Evolutionary conservation across 2,113 vertebrate genomes (phyloP).

Genomic region (Carettochelys insculpta): DNA sequence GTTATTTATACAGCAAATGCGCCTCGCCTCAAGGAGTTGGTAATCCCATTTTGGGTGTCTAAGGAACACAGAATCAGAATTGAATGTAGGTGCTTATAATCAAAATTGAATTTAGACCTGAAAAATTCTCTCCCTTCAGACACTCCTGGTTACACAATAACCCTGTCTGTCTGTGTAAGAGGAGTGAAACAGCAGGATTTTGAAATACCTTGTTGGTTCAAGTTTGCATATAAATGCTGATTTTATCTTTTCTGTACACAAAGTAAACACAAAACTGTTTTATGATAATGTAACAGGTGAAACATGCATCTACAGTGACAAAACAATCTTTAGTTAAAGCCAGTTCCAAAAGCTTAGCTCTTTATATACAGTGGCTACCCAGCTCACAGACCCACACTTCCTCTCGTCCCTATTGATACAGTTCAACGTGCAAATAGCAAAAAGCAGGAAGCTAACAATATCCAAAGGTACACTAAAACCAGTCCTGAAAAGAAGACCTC

Average conservation of each 20-base stretch:
- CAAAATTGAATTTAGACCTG: slow-evolving; percentile 68
- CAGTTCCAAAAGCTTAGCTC: slow-evolving; percentile 32
- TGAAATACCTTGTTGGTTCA: slow-evolving; percentile 73
- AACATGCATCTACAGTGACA: slow-evolving; percentile 54
- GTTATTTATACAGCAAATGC: not conserved
- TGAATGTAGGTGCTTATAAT: slow-evolving; percentile 61
- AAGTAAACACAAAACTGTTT: slow-evolving; percentile 68
- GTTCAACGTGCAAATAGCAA: not conserved
- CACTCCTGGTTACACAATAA: slow-evolving; percentile 73
- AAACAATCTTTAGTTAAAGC: slow-evolving; percentile 57
- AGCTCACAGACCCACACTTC: accelerated
- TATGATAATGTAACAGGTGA: slow-evolving; percentile 70
- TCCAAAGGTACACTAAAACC: not conserved
- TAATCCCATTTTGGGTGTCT: slow-evolving; percentile 46
- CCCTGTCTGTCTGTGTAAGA: slow-evolving; percentile 61
- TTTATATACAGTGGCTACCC: slow-evolving; percentile 15
- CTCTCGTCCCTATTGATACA: slow-evolving; percentile 26
- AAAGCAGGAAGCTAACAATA: not conserved
- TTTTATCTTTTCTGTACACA: slow-evolving; percentile 74
- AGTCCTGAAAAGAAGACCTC: not conserved
- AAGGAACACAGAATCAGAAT: slow-evolving; percentile 57
- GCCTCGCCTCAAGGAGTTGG: not conserved
- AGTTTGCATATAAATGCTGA: slow-evolving; percentile 76
- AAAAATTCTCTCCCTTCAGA: slow-evolving; percentile 65
- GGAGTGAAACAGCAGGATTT: slow-evolving; percentile 67